A percentile compares a stretch with the other conserved stretches of the same genome.
phyloP scores from a whole-genome alignment of 2,113 vertebrate species.

The Rhipidura dahli region DNA sequence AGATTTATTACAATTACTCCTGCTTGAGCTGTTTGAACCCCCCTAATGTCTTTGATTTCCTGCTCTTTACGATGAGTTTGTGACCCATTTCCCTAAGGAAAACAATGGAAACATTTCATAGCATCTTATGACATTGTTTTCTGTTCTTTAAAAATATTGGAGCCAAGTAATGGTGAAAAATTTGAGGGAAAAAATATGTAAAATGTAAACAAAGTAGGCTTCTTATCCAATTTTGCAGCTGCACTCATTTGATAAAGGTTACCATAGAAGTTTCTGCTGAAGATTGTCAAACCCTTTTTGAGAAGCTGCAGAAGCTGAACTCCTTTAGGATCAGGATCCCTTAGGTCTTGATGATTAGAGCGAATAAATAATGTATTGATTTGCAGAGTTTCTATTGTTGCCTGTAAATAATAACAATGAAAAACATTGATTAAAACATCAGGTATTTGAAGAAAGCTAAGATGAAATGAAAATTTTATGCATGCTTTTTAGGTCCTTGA shows the following conservation, averaged over 20 bases:
- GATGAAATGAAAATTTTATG: not conserved
- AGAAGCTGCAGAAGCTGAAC: not conserved
- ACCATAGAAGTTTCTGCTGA: not conserved
- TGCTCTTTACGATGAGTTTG: not conserved
- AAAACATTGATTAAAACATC: not conserved
- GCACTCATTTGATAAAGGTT: not conserved
- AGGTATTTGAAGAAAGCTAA: not conserved
- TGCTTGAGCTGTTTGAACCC: not conserved
- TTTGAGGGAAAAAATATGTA: not conserved
- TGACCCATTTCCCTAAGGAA: not conserved
- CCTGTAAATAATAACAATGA: not conserved
- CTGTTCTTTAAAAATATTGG: not conserved
- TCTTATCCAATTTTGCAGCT: not conserved
- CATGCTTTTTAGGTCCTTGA: not conserved
- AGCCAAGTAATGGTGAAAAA: slow-evolving; percentile 3
- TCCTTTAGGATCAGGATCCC: not conserved
- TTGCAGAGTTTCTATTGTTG: not conserved
- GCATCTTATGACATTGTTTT: not conserved
- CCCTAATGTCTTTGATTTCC: not conserved
- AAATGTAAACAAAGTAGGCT: not conserved
- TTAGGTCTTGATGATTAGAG: not conserved
- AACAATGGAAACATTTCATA: slow-evolving; percentile 26
- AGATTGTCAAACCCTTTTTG: not conserved
- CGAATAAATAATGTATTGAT: not conserved
- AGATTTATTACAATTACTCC: not conserved